Conservation (phyloP, 2,797 vertebrate species). For the Periparus ater region DNA sequence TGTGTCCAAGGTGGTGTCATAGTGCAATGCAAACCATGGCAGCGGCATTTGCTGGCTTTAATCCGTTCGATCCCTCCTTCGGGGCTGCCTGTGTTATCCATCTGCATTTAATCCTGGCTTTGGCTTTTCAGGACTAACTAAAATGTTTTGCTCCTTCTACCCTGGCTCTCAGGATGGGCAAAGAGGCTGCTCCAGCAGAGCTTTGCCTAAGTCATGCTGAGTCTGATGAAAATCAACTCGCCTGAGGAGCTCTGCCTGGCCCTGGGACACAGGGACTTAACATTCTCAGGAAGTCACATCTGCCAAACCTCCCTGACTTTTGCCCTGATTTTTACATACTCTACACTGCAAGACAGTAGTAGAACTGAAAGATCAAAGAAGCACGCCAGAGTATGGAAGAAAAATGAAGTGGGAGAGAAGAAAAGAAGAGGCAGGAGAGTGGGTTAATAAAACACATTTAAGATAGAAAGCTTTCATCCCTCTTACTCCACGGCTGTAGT, state of each 20-base stretch:
- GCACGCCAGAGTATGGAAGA: not conserved
- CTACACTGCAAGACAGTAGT: not conserved
- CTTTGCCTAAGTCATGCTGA: not conserved
- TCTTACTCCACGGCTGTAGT: rapidly evolving
- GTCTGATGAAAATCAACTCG: not conserved
- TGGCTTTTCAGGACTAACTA: not conserved
- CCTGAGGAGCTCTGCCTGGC: constrained; percentile 28
- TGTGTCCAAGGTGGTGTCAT: rapidly evolving
- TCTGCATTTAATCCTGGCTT: not conserved
- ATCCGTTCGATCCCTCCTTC: not conserved
- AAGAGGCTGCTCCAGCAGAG: not conserved
- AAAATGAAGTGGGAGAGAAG: not conserved
- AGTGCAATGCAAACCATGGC: not conserved
- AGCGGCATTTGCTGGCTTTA: not conserved
- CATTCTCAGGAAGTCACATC: not conserved
- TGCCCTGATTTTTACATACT: not conserved
- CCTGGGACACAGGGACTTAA: not conserved
- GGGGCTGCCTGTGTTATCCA: not conserved
- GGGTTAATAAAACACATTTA: not conserved
- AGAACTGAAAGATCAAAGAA: not conserved
- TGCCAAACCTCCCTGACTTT: constrained; percentile 27
- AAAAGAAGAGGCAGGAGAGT: not conserved
- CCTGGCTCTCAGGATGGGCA: not conserved
- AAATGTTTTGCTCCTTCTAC: not conserved
- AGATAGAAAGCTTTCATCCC: not conserved